Percentiles rank a stretch among this genome's conserved stretches.
phyloP scores from a whole-genome alignment of 2,797 vertebrate genomes.

The Salmo trutta region DNA sequence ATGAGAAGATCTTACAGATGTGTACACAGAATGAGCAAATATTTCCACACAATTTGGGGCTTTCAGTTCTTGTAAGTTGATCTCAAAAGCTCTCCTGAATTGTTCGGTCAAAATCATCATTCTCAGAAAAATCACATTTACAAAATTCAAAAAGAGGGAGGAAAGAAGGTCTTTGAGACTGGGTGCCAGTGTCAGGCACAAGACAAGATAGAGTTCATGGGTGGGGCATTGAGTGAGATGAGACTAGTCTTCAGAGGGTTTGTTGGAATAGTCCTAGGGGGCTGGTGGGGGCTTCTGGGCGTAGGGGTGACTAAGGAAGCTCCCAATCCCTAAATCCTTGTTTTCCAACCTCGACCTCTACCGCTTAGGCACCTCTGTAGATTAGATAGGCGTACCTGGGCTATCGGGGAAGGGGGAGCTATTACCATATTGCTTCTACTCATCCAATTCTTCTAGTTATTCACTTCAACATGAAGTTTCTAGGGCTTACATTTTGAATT shows the following conservation, averaged over 20 bases:
- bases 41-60: not conserved
- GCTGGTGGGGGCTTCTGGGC: not conserved
- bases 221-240: not conserved
- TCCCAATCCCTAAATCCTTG: not conserved
- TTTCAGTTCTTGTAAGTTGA: not conserved
- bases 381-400: not conserved
- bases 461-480: slow-evolving; percentile 2
- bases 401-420: not conserved
- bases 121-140: not conserved
- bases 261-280: not conserved
- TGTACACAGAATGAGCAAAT: not conserved
- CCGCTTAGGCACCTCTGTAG: not conserved
- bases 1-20: not conserved
- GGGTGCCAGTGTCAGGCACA: not conserved
- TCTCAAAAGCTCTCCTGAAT: not conserved
- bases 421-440: not conserved
- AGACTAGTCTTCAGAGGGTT: not conserved
- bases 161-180: not conserved
- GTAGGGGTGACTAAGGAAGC: not conserved
- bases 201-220: not conserved
- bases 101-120: not conserved
- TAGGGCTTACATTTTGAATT: not conserved
- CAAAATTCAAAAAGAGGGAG: slow-evolving; percentile 10
- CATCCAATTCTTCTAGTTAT: not conserved
- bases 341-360: not conserved